Conservation (phyloP, 2,888 invertebrate genomes). For the Phortica okadai region DNA sequence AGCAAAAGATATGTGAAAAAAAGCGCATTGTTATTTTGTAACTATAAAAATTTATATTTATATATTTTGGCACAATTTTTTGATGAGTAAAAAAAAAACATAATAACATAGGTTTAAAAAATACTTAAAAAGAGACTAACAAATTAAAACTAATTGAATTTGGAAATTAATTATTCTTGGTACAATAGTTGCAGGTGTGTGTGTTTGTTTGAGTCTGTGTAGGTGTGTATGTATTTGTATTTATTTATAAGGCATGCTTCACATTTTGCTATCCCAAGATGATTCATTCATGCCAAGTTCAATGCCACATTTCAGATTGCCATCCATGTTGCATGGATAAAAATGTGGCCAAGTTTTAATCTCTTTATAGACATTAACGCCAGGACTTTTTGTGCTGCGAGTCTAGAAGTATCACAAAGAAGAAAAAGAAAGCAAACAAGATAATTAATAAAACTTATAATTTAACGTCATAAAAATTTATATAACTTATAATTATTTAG, state of each 20-base stretch:
- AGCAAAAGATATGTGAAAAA: background rate
- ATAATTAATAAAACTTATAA: no score
- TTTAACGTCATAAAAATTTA: background rate
- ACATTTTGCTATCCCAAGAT: conserved; percentile 67
- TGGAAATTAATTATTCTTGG: background rate
- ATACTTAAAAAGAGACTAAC: background rate
- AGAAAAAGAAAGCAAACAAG: background rate
- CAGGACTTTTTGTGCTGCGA: conserved; percentile 77
- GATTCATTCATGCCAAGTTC: conserved; percentile 69
- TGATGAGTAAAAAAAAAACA: conserved; percentile 18
- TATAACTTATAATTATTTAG: background rate
- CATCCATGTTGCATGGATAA: conserved; percentile 68
- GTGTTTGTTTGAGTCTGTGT: background rate
- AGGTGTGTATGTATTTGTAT: background rate
- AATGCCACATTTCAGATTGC: conserved; percentile 67
- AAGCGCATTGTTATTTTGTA: background rate
- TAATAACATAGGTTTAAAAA: conserved; percentile 21
- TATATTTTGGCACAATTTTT: conserved; percentile 17
- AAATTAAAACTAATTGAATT: background rate
- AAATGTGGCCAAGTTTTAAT: conserved; percentile 78
- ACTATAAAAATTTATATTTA: background rate
- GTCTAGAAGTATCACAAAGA: conserved; percentile 65
- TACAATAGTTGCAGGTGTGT: background rate
- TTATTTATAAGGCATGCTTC: conserved; percentile 27
- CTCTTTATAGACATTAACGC: conserved; percentile 76